Evolutionary conservation across 1,140 invertebrate genomes (phyloP), one percentile per base, ranked within the genome.

Genomic region (Diachasmimorpha longicaudata): DNA sequence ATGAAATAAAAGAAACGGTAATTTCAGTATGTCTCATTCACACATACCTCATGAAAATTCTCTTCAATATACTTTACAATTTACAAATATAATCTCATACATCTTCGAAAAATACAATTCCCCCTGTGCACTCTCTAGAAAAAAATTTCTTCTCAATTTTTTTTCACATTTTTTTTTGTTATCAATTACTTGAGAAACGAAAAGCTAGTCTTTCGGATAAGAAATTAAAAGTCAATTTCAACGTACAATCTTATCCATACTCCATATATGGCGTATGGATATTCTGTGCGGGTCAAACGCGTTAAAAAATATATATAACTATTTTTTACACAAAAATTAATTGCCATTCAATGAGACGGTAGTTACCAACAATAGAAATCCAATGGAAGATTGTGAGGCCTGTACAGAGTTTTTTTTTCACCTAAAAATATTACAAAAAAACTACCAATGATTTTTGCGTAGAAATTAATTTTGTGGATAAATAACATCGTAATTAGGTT

Each of bases 81-180:
- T 86, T 88, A 88, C 85, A 88, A 86, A 85, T 87, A 86, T 87
- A 84, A 84, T 86, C 86, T 83, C 77, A 85, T 85, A 84, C 79
- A 81, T 83, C 76, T 77, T 83, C 78, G 39, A 86, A 86, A 87
- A 88, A 88, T 87, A 88, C 85, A 87, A 83, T 85, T 81, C 78
- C 78, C 78, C 75, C 72, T 13, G 42, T 21, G 75, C 4, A 10
- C 70, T 74, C 37, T 70, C 63, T 79, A 55, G 16, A 74, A 42
- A n/a, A 74, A 52, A 68, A 74, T 23, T 69, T 1, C 74, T 72
- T 37, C 74, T 16, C 9, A 72, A 44, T 39, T 55, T 63, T 77
- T 42, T 72, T 68, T 46, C 25, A 9, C 66, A 46, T 74, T 70
- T 70, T 52, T 70, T 48, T 69, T 77, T n/a, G n/a, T n/a, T n/a